phyloP scores from a whole-genome alignment of 64 coral and sea anemone species.

The Montipora efflorescens region DNA sequence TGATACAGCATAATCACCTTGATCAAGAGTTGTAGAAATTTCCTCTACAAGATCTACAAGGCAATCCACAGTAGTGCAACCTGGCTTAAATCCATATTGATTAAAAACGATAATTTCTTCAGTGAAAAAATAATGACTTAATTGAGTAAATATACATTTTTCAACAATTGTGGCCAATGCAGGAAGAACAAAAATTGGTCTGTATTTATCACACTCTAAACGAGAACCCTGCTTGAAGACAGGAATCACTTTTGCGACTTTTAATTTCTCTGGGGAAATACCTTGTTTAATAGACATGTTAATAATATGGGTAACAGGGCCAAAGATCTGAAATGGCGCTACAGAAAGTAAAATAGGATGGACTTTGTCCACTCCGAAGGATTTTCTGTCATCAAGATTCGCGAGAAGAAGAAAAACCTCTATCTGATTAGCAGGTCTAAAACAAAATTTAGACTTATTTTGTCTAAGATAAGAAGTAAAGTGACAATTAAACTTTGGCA shows the following conservation, averaged over 20 bases:
- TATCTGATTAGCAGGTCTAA: constrained; percentile 11
- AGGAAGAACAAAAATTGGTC: constrained; percentile 47
- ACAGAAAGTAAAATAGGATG: constrained; percentile 24
- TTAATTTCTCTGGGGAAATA: constrained; percentile 23
- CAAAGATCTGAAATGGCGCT: constrained; percentile 1
- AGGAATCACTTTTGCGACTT: constrained; percentile 40
- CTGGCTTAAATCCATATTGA: constrained; percentile 20
- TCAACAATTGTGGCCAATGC: constrained; percentile 43
- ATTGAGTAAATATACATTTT: constrained; percentile 16
- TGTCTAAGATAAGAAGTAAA: too few species aligned
- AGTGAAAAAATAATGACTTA: neutral
- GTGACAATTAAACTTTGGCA: too few species aligned
- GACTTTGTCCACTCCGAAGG: constrained; percentile 3
- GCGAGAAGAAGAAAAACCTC: constrained; percentile 15
- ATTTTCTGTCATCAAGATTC: constrained; percentile 19
- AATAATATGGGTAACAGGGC: constrained; percentile 11
- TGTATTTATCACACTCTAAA: constrained; percentile 21
- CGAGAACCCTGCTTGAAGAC: constrained; percentile 38
- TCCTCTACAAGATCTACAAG: constrained; percentile 31
- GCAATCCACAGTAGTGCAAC: constrained; percentile 6
- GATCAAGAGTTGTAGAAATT: constrained; percentile 14
- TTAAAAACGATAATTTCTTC: constrained; percentile 7
- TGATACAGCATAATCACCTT: neutral
- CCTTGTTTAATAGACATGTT: constrained; percentile 32
- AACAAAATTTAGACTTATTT: neutral